Evolutionary conservation across 1,140 invertebrate species (phyloP).

Genomic region (Papilio polyxenes): DNA sequence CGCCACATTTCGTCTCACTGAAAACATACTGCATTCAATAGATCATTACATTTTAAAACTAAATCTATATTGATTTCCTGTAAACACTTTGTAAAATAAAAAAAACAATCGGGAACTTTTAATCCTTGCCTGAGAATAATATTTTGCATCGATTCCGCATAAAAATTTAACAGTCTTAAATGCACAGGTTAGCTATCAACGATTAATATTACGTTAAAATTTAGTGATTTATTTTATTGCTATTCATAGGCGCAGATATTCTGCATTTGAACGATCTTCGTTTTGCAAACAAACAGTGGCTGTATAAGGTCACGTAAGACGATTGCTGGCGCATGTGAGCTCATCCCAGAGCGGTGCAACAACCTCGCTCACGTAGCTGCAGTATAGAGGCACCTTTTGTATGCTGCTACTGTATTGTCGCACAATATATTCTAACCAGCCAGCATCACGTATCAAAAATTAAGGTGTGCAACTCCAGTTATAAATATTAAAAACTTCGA

Average conservation of each 20-base stretch:
- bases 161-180: no score
- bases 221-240: slow-evolving; percentile 1
- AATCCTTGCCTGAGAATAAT: no score
- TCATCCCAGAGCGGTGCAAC: not conserved
- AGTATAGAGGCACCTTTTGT: not conserved
- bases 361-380: slow-evolving; percentile 2
- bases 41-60: no score
- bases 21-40: no score
- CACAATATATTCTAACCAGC: slow-evolving; percentile 3
- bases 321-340: slow-evolving; percentile 2
- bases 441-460: slow-evolving; percentile 13
- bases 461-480: not conserved
- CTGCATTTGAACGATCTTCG: not conserved
- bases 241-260: not conserved
- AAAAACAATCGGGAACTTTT: no score
- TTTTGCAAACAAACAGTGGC: slow-evolving; percentile 10
- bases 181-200: no score
- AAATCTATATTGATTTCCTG: no score
- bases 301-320: slow-evolving; percentile 17
- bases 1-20: no score
- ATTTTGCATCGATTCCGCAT: no score
- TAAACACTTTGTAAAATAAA: no score
- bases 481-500: not conserved
- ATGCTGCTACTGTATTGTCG: not conserved
- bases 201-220: no score